These are phyloP conservation scores for Agrochola lota DNA, from an alignment of 2,888 invertebrate genomes.

Conservation along the genomic window DNA sequence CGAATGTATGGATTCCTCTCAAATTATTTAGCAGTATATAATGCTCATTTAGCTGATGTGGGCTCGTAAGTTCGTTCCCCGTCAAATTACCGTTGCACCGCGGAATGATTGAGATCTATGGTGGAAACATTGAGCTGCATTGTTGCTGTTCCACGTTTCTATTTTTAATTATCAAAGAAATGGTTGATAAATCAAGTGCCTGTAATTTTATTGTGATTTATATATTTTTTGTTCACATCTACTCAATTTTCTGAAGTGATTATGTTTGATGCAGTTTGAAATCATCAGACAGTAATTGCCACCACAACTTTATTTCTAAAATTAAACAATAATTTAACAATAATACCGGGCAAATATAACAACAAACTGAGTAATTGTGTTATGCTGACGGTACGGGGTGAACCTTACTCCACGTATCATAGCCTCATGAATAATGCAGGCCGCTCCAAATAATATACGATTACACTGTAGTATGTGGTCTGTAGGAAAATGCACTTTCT, in stretches of 20 bases:
- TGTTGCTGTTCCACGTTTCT: conserved; percentile 38
- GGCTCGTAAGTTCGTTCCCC: conserved; percentile 52
- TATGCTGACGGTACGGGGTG: conserved; percentile 77
- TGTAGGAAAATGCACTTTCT: conserved; percentile 88
- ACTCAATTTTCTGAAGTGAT: conserved; percentile 28
- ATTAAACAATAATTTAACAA: conserved; percentile 1
- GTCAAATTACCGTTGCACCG: conserved; percentile 47
- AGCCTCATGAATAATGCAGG: conserved; percentile 87
- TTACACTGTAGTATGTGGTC: conserved; percentile 78
- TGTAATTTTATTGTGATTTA: conserved; percentile 35
- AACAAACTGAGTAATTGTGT: conserved; percentile 29
- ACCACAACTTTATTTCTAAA: background rate
- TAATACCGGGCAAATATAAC: background rate
- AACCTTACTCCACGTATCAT: conserved; percentile 87
- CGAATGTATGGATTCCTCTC: conserved; percentile 63
- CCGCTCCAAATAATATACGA: conserved; percentile 88
- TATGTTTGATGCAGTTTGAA: conserved; percentile 26
- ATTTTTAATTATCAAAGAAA: conserved; percentile 49
- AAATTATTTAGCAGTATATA: conserved; percentile 64
- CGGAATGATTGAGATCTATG: conserved; percentile 57
- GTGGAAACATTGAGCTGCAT: conserved; percentile 28
- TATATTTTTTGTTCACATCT: conserved; percentile 34
- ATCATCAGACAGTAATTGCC: conserved; percentile 21
- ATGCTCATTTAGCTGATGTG: conserved; percentile 60
- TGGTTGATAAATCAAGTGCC: conserved; percentile 49